Conservation (phyloP, 2,888 invertebrate genomes). For the Augiades crinisus region DNA sequence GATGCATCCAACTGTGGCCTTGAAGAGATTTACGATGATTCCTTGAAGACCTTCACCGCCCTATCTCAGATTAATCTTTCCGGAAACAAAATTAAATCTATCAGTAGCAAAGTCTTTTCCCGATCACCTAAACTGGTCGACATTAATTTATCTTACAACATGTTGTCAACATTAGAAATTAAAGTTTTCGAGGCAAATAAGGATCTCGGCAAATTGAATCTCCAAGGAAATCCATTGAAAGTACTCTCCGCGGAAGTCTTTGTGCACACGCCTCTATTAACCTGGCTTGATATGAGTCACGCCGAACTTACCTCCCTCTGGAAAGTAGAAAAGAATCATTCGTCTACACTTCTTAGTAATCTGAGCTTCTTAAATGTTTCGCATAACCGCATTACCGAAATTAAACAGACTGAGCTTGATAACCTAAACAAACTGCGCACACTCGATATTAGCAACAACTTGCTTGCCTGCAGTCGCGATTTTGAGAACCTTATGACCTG, state of each 20-base stretch:
- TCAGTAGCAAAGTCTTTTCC: conserved; percentile 79
- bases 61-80: conserved; percentile 85
- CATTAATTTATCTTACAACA: conserved; percentile 87
- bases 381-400: conserved; percentile 80
- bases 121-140: conserved; percentile 82
- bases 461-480: conserved; percentile 85
- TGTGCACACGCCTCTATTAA: conserved; percentile 81
- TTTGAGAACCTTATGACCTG: conserved; percentile 85
- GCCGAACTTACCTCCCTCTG: conserved; percentile 85
- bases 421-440: conserved; percentile 80
- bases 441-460: conserved; percentile 84
- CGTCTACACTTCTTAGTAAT: conserved; percentile 73
- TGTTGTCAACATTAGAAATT: conserved; percentile 81
- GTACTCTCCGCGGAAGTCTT: conserved; percentile 86
- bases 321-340: conserved; percentile 75
- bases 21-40: conserved; percentile 81
- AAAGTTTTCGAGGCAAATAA: conserved; percentile 85
- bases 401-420: conserved; percentile 81
- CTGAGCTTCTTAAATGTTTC: conserved; percentile 81
- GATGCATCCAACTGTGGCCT: conserved; percentile 89
- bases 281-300: conserved; percentile 86
- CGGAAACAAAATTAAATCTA: conserved; percentile 83
- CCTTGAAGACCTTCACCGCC: conserved; percentile 87
- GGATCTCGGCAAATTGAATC: conserved; percentile 83
- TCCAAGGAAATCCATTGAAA: conserved; percentile 87